Percentiles rank a stretch among this genome's conserved stretches.
phyloP scores from a whole-genome alignment of 2,797 vertebrate species.

The Ictinia mississippiensis region DNA sequence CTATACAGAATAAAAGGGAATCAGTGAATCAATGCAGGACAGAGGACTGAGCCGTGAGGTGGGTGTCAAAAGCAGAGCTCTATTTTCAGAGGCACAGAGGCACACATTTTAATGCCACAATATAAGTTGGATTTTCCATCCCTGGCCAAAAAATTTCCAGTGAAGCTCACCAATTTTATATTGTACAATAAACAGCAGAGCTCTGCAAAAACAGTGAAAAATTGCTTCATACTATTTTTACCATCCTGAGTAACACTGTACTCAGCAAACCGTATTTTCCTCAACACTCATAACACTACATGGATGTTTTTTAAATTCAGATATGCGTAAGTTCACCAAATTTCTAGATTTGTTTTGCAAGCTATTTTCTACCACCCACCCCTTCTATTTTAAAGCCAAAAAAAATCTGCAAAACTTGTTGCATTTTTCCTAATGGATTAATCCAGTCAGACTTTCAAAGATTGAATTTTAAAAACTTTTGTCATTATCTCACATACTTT shows the following conservation, averaged over 20 bases:
- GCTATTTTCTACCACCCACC: neutral
- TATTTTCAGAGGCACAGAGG: slow-evolving; percentile 24
- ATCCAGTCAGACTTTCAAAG: too few species aligned
- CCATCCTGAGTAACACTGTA: neutral
- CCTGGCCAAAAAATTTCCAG: neutral
- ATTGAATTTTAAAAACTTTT: too few species aligned
- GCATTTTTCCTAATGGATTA: neutral
- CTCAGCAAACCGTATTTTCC: neutral
- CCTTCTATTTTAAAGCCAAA: neutral
- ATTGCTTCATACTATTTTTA: neutral
- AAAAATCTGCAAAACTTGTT: neutral
- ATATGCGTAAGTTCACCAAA: neutral
- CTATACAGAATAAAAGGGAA: neutral
- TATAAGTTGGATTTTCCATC: neutral
- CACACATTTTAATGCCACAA: slow-evolving; percentile 35
- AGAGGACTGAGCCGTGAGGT: slow-evolving; percentile 65
- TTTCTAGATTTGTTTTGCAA: neutral
- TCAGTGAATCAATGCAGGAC: slow-evolving; percentile 40
- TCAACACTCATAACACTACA: neutral
- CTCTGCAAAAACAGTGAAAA: neutral
- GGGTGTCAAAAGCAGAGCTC: slow-evolving; percentile 64
- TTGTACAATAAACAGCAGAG: neutral
- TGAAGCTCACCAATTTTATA: neutral
- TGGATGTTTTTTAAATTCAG: neutral
- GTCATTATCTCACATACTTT: neutral